A percentile compares a stretch with the other conserved stretches of the same genome.
phyloP scores from a whole-genome alignment of 2,113 vertebrate genomes.

The Scartelaos histophorus region DNA sequence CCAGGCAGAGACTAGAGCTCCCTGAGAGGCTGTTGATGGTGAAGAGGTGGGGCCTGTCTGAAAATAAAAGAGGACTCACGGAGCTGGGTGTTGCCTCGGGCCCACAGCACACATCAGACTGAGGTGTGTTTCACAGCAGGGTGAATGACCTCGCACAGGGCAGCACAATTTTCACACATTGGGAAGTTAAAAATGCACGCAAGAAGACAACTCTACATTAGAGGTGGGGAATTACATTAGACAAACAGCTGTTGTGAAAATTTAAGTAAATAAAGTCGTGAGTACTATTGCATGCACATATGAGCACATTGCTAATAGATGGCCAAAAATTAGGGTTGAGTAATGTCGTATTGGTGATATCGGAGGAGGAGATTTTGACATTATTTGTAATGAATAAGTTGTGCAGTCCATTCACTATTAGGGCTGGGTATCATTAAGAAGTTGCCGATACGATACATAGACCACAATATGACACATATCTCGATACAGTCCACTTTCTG shows the following conservation, averaged over 20 bases:
- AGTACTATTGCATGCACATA: background rate
- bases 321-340: background rate
- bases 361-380: too few relatives aligned
- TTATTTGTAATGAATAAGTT: too few relatives aligned
- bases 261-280: background rate
- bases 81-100: slow-evolving; percentile 42
- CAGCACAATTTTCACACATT: slow-evolving; percentile 18
- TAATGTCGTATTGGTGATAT: background rate
- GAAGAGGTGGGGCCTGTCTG: slow-evolving; percentile 32
- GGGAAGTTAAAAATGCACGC: slow-evolving; percentile 5
- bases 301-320: background rate
- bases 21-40: slow-evolving; percentile 38
- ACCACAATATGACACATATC: too few relatives aligned
- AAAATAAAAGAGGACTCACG: slow-evolving; percentile 27
- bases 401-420: too few relatives aligned
- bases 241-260: too few relatives aligned
- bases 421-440: too few relatives aligned
- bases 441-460: too few relatives aligned
- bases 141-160: slow-evolving; percentile 22
- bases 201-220: background rate
- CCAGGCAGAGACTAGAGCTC: slow-evolving; percentile 22
- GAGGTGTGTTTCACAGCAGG: slow-evolving; percentile 50
- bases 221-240: background rate
- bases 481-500: too few relatives aligned
- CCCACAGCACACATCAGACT: slow-evolving; percentile 32